Percentiles rank a stretch among this genome's conserved stretches.
phyloP scores from a whole-genome alignment of 1,140 invertebrate species.

The Bombus impatiens region DNA sequence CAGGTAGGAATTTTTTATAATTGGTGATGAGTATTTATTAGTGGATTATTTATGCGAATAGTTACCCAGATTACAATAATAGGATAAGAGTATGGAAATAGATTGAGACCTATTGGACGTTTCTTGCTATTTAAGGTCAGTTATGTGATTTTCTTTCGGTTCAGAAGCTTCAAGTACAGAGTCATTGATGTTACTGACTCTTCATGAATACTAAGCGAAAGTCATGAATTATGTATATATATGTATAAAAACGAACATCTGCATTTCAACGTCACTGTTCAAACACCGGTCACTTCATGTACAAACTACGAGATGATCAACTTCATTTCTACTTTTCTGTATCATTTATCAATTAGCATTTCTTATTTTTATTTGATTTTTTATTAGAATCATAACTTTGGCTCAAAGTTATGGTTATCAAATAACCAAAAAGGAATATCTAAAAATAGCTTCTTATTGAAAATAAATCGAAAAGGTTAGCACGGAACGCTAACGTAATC shows the following conservation, averaged over 20 bases:
- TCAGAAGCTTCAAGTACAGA: not conserved
- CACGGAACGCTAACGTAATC: not conserved
- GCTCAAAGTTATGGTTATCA: too few relatives aligned
- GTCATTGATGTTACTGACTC: not conserved
- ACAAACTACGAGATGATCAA: not conserved
- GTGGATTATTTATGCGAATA: not conserved
- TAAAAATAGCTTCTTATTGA: not conserved
- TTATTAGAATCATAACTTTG: too few relatives aligned
- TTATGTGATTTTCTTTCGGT: not conserved
- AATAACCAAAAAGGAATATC: not conserved
- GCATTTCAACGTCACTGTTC: not conserved
- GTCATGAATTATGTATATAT: constrained; percentile 23
- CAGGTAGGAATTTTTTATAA: not conserved
- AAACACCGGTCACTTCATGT: too few relatives aligned
- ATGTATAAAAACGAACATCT: not conserved
- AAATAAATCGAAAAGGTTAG: not conserved
- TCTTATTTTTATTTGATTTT: not conserved
- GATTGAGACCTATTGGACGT: not conserved
- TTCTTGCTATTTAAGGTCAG: not conserved
- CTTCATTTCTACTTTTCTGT: not conserved
- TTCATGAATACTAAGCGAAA: constrained; percentile 14
- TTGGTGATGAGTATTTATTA: not conserved
- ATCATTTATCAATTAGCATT: not conserved
- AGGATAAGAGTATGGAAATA: not conserved
- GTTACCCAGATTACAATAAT: not conserved